Percentiles rank a stretch among this genome's conserved stretches.
These are phyloP conservation scores for Corythaixoides concolor DNA, from an alignment of 2,113 vertebrate species.

Conservation along the genomic window DNA sequence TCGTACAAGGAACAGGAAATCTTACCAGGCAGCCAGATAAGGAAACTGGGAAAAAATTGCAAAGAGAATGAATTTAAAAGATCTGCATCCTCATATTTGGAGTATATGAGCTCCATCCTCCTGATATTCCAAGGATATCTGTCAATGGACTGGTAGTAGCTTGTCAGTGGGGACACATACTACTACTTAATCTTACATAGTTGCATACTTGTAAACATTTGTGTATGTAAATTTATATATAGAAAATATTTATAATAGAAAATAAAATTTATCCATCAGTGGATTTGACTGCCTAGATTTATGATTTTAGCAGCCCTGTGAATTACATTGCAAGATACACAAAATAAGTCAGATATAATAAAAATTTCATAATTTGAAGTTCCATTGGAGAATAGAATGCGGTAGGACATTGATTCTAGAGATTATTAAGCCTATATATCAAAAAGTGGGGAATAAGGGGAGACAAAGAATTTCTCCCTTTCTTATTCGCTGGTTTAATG, in stretches of 20 bases:
- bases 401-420: neutral
- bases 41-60: neutral
- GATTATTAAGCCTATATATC: neutral
- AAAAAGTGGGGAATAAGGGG: neutral
- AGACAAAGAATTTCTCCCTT: neutral
- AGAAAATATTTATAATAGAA: neutral
- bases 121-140: neutral
- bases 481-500: neutral
- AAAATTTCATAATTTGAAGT: neutral
- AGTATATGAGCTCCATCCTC: accelerated
- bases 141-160: neutral
- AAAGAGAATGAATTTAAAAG: neutral
- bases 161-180: neutral
- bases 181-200: neutral
- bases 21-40: neutral
- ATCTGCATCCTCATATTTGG: neutral
- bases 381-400: neutral
- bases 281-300: neutral
- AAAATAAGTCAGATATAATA: neutral
- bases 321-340: neutral
- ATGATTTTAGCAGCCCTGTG: neutral
- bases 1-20: neutral
- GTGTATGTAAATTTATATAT: neutral
- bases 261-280: neutral
- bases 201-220: neutral